These are phyloP conservation scores for Phytoseiulus persimilis DNA, from an alignment of 2,888 invertebrate genomes.

Conservation along the genomic window DNA sequence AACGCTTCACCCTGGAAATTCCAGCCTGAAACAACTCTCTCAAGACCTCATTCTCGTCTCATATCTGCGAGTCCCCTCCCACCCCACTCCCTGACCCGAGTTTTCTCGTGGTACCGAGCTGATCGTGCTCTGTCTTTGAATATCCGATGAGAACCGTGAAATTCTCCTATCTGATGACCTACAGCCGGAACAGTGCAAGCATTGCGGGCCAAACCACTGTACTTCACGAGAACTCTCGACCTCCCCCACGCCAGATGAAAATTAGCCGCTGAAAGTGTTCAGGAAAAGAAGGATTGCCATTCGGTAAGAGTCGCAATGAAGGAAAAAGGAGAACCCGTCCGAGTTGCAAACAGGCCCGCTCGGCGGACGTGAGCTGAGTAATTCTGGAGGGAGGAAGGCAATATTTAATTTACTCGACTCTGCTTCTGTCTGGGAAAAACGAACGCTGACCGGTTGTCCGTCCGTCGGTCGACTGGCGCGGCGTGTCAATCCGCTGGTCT, in stretches of 20 bases:
- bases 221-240: neutral
- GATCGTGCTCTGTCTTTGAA: too few relatives aligned
- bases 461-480: neutral
- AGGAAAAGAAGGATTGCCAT: neutral
- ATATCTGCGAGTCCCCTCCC: too few relatives aligned
- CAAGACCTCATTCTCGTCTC: neutral
- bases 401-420: slow-evolving; percentile 36
- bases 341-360: neutral
- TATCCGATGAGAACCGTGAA: too few relatives aligned
- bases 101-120: too few relatives aligned
- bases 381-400: slow-evolving; percentile 20
- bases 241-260: neutral
- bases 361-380: slow-evolving; percentile 26
- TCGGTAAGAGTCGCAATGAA: neutral
- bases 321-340: neutral
- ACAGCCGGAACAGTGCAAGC: neutral
- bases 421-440: neutral
- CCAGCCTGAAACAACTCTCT: neutral
- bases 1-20: neutral
- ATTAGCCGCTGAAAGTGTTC: neutral
- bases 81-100: too few relatives aligned
- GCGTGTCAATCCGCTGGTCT: neutral
- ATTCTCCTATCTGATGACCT: too few relatives aligned
- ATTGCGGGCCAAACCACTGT: neutral
- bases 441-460: neutral